These are phyloP conservation scores for Albula glossodonta DNA, from an alignment of 2,113 vertebrate species.

Conservation along the genomic window DNA sequence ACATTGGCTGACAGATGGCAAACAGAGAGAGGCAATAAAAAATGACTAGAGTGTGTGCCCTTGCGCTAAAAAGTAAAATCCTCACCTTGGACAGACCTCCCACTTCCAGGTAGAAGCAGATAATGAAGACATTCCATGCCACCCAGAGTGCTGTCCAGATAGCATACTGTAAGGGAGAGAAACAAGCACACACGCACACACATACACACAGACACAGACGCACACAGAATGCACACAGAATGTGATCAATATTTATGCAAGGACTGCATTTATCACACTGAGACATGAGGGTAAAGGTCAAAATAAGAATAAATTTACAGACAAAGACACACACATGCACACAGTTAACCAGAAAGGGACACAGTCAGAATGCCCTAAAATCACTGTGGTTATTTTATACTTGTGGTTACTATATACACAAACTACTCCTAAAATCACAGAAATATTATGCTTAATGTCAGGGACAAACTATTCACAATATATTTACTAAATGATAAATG, in stretches of 20 bases:
- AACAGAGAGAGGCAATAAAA: too few relatives aligned
- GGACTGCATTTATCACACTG: background rate
- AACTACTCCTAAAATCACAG: background rate
- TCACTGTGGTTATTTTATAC: background rate
- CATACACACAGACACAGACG: slow-evolving; percentile 7
- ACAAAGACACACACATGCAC: background rate
- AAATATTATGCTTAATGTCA: background rate
- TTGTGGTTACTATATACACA: background rate
- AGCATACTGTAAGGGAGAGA: slow-evolving; percentile 72
- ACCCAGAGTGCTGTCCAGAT: slow-evolving; percentile 88
- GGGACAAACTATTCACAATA: background rate
- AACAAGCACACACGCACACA: slow-evolving; percentile 9
- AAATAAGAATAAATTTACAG: background rate
- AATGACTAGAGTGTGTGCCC: background rate
- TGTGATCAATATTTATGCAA: slow-evolving; percentile 16
- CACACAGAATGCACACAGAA: slow-evolving; percentile 3
- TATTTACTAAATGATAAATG: background rate
- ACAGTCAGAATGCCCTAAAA: background rate
- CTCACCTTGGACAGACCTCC: slow-evolving; percentile 89
- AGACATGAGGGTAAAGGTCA: background rate
- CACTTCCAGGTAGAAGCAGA: slow-evolving; percentile 92
- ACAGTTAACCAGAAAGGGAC: background rate
- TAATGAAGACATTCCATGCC: slow-evolving; percentile 91
- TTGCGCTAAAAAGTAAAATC: background rate
- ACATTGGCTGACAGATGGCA: background rate